These are phyloP conservation scores for Eubucco bourcierii DNA, from an alignment of 2,113 vertebrate genomes.

Conservation along the genomic window DNA sequence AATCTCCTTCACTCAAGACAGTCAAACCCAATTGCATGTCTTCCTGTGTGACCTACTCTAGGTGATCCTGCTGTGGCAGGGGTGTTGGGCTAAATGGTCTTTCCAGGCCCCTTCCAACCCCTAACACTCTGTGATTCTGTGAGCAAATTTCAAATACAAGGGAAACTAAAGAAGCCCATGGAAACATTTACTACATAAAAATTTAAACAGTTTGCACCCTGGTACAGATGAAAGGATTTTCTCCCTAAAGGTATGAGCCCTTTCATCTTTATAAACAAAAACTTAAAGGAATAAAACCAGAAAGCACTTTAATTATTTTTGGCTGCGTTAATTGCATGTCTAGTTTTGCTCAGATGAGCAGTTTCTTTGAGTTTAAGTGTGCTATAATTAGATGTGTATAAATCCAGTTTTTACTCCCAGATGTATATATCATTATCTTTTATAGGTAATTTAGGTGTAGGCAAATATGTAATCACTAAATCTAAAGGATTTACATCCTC, in stretches of 20 bases:
- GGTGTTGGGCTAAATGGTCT: no score
- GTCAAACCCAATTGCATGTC: no score
- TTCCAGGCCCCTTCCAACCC: no score
- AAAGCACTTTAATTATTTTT: background rate
- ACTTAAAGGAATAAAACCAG: background rate
- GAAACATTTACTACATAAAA: background rate
- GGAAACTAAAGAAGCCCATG: background rate
- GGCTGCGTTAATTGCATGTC: background rate
- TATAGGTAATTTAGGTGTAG: background rate
- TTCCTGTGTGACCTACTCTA: no score
- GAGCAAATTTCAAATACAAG: background rate
- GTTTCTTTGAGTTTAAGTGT: background rate
- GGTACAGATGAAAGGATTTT: background rate
- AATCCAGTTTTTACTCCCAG: background rate
- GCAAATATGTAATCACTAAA: background rate
- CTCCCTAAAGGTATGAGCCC: background rate
- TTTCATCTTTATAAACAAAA: background rate
- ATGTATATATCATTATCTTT: background rate
- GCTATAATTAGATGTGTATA: background rate
- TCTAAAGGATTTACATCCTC: background rate
- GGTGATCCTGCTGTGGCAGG: no score
- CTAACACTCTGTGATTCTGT: no score
- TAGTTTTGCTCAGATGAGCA: background rate
- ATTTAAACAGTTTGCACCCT: background rate
- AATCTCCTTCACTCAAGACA: no score